phyloP scores from a whole-genome alignment of 2,888 invertebrate genomes.

The Bhutanitis thaidina region DNA sequence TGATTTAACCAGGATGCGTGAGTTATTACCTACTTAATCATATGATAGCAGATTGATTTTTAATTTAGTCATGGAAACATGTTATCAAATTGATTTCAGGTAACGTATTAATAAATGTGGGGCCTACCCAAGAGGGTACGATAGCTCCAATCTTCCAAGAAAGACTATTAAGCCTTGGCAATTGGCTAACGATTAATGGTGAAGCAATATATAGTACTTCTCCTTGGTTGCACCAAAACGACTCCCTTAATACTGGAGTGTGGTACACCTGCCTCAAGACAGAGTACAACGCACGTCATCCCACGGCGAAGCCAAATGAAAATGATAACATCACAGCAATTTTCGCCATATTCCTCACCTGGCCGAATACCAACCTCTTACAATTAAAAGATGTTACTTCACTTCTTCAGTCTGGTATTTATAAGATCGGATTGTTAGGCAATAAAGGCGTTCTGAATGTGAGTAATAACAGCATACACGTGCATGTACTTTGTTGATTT shows the following conservation, averaged over 20 bases:
- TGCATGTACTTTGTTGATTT: too few species aligned
- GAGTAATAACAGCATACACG: slow-evolving; percentile 29
- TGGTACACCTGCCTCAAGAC: slow-evolving; percentile 84
- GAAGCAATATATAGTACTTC: slow-evolving; percentile 89
- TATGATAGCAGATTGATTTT: too few species aligned
- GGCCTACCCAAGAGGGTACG: slow-evolving; percentile 93
- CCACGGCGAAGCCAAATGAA: slow-evolving; percentile 35
- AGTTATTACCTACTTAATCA: too few species aligned
- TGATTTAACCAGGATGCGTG: too few species aligned
- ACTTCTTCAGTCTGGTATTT: slow-evolving; percentile 41
- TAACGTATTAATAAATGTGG: slow-evolving; percentile 90
- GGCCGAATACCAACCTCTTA: slow-evolving; percentile 82
- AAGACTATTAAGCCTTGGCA: slow-evolving; percentile 86
- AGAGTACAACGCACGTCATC: slow-evolving; percentile 37
- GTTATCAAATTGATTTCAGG: slow-evolving; percentile 56
- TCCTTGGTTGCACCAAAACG: slow-evolving; percentile 92
- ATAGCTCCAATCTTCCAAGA: slow-evolving; percentile 93
- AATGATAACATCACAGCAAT: slow-evolving; percentile 54
- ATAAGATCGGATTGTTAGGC: slow-evolving; percentile 47
- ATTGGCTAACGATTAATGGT: slow-evolving; percentile 91
- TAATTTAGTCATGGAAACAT: too few species aligned
- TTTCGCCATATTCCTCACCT: slow-evolving; percentile 85
- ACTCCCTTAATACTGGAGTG: slow-evolving; percentile 82
- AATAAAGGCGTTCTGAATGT: slow-evolving; percentile 42
- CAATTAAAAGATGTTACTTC: slow-evolving; percentile 37